Conservation (phyloP, 2,113 vertebrate species). For the Neoarius graeffei region DNA sequence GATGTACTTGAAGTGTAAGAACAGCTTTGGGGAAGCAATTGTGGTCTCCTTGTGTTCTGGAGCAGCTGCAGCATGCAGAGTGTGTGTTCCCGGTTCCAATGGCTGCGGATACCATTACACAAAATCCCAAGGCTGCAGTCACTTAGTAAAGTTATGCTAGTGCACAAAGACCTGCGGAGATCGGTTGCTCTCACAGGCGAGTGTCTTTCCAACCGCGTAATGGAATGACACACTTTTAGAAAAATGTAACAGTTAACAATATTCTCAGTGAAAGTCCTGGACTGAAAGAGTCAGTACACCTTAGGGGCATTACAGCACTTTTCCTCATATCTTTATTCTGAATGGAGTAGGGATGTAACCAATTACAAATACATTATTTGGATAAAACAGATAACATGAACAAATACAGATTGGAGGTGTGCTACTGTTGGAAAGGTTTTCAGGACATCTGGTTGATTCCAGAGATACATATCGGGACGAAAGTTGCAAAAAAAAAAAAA, state of each 20-base stretch:
- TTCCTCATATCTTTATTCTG: not conserved
- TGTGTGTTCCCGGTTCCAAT: slow-evolving; percentile 54
- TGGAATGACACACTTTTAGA: slow-evolving; percentile 22
- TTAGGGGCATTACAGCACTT: not conserved
- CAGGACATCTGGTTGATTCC: not conserved
- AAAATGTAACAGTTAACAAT: slow-evolving; percentile 26
- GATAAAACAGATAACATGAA: not conserved
- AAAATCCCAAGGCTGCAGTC: slow-evolving; percentile 29
- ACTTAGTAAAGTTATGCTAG: not conserved
- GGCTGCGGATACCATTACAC: slow-evolving; percentile 53
- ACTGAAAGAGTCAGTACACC: slow-evolving; percentile 38
- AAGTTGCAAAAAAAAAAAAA: not conserved
- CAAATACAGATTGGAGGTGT: not conserved
- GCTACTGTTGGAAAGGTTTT: not conserved
- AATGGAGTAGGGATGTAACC: not conserved
- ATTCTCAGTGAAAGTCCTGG: slow-evolving; percentile 6
- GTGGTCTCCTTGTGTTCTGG: not conserved
- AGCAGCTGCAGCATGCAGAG: slow-evolving; percentile 31
- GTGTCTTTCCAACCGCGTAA: slow-evolving; percentile 28
- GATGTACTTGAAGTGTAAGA: not conserved
- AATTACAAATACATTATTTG: not conserved
- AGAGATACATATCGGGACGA: not conserved
- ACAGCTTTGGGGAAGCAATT: slow-evolving; percentile 22
- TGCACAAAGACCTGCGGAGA: not conserved
- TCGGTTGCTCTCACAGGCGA: not conserved